Conservation (phyloP, 2,113 vertebrate genomes). For the Galeopterus variegatus region DNA sequence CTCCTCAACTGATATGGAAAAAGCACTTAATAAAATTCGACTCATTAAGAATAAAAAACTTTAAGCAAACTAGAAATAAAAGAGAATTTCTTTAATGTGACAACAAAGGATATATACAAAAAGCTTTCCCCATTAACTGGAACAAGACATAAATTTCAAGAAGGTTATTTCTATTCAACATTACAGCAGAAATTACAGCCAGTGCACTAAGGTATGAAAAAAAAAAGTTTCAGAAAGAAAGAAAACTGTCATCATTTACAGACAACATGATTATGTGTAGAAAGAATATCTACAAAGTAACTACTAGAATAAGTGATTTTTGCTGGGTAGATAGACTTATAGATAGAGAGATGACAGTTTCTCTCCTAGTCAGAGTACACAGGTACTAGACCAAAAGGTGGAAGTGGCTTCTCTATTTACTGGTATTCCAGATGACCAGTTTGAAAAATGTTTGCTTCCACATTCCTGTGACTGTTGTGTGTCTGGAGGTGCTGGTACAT, state of each 20-base stretch:
- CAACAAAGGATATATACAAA: background rate
- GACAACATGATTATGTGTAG: background rate
- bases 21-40: conserved; percentile 3
- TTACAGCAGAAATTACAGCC: background rate
- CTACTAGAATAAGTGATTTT: background rate
- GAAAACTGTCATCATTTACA: background rate
- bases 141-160: background rate
- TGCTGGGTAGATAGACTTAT: background rate
- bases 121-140: background rate
- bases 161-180: background rate
- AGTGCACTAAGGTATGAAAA: background rate
- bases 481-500: background rate
- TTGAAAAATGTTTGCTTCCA: background rate
- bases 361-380: background rate
- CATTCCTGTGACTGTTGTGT: background rate
- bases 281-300: background rate
- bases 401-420: background rate
- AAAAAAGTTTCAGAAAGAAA: background rate
- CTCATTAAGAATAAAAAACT: background rate
- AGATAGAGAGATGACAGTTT: background rate
- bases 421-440: background rate
- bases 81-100: background rate
- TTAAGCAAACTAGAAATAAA: background rate
- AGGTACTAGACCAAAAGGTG: background rate
- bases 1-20: background rate